These are phyloP conservation scores for Nannoperca australis DNA, from an alignment of 2,797 vertebrate species.

Conservation along the genomic window DNA sequence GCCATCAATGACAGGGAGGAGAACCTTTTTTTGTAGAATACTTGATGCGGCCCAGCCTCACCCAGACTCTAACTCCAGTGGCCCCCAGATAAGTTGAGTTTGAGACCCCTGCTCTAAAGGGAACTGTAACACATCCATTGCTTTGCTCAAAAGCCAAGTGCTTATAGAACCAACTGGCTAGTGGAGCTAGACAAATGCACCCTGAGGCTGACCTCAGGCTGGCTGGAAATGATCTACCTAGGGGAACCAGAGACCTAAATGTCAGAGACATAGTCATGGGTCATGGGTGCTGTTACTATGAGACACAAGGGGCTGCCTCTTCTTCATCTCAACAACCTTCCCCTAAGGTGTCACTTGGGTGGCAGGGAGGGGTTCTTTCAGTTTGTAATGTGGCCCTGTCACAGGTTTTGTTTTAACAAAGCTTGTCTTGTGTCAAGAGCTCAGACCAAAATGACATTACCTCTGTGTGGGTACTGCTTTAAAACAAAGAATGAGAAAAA, in stretches of 20 bases:
- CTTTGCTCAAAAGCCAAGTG: constrained; percentile 67
- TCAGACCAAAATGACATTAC: constrained; percentile 18
- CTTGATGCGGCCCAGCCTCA: too few species aligned
- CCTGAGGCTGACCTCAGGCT: constrained; percentile 75
- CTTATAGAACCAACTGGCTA: constrained; percentile 62
- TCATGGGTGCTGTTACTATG: constrained; percentile 62
- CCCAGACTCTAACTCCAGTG: too few species aligned
- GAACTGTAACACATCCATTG: constrained; percentile 36
- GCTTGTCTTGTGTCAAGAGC: constrained; percentile 29
- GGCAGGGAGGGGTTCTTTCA: constrained; percentile 15
- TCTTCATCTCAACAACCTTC: constrained; percentile 60
- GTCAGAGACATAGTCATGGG: constrained; percentile 76
- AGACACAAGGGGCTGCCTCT: constrained; percentile 44
- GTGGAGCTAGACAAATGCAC: constrained; percentile 76
- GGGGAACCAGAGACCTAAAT: constrained; percentile 75
- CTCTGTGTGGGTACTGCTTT: constrained; percentile 2
- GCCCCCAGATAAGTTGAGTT: too few species aligned
- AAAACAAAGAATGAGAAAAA: not conserved
- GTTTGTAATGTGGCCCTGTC: constrained; percentile 30
- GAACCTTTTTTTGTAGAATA: too few species aligned
- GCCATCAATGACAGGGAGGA: too few species aligned
- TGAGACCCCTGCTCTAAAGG: too few species aligned
- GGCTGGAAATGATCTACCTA: constrained; percentile 71
- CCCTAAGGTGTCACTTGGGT: constrained; percentile 57
- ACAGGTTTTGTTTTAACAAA: constrained; percentile 27